Evolutionary conservation across 2,797 vertebrate species (phyloP).

Genomic region (Potorous gilbertii): DNA sequence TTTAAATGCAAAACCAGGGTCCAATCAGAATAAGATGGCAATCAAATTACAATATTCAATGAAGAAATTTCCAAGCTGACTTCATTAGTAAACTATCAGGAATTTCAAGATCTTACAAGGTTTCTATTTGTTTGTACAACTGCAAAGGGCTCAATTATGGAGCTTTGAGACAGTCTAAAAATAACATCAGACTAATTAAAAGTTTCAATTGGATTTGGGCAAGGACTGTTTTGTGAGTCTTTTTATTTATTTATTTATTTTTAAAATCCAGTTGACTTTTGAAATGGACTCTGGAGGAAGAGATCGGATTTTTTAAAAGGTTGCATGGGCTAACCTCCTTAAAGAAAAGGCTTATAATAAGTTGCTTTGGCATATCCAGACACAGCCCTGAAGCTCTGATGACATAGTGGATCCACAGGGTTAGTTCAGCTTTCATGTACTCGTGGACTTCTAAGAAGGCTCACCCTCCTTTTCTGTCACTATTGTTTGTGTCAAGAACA

Average conservation of each 20-base stretch:
- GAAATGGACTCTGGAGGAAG: constrained; percentile 66
- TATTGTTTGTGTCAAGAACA: constrained; percentile 50
- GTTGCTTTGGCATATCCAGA: background rate
- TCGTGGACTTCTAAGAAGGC: background rate
- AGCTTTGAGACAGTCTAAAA: constrained; percentile 81
- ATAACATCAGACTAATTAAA: constrained; percentile 83
- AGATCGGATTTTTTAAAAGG: constrained; percentile 23
- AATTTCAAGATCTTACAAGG: constrained; percentile 82
- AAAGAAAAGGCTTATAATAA: background rate
- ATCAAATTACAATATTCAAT: constrained; percentile 84
- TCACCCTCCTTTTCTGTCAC: constrained; percentile 49
- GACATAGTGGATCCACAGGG: background rate
- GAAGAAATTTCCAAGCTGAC: constrained; percentile 81
- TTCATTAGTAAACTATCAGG: constrained; percentile 84
- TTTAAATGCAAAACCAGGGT: constrained; percentile 84
- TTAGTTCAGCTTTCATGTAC: background rate
- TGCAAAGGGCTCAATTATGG: constrained; percentile 82
- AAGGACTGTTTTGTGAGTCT: constrained; percentile 69
- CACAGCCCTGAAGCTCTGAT: background rate
- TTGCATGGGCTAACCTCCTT: constrained; percentile 45
- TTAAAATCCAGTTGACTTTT: constrained; percentile 67
- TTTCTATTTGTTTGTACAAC: constrained; percentile 84
- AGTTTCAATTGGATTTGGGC: constrained; percentile 78
- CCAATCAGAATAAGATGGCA: constrained; percentile 85
- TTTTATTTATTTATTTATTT: background rate